phyloP scores from a whole-genome alignment of 2,113 vertebrate genomes.

The Sarotherodon lohbergeri region DNA sequence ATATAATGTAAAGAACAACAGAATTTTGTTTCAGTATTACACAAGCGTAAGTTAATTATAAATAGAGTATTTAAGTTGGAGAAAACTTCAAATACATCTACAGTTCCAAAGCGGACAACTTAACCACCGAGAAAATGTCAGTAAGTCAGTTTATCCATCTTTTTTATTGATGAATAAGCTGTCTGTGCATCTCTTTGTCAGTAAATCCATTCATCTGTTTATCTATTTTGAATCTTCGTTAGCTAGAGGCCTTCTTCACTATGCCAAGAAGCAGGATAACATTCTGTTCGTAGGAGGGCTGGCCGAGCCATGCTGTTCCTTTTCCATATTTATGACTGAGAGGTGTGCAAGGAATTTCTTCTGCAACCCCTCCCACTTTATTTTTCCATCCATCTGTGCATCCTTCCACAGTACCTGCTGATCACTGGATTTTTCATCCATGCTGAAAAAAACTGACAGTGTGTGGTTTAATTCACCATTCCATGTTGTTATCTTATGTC shows the following conservation, averaged over 20 bases:
- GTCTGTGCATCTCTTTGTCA: background rate
- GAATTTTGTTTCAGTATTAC: background rate
- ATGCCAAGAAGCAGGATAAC: constrained; percentile 50
- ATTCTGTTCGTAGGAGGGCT: constrained; percentile 68
- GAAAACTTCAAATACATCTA: background rate
- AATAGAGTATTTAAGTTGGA: background rate
- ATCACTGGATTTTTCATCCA: background rate
- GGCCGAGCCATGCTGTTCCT: constrained; percentile 56
- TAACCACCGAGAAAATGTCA: background rate
- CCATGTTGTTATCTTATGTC: background rate
- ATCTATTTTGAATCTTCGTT: constrained; percentile 9
- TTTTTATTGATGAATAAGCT: background rate
- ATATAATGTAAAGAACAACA: background rate
- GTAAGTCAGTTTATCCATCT: background rate
- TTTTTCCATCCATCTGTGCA: constrained; percentile 41
- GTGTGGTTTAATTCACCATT: background rate
- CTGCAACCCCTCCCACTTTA: constrained; percentile 41
- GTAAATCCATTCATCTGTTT: constrained; percentile 4
- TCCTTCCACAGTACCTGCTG: constrained; percentile 18
- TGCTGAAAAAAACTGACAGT: background rate
- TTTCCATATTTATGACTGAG: constrained; percentile 68
- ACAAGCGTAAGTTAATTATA: background rate
- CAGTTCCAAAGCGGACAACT: background rate
- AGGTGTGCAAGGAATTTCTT: constrained; percentile 54
- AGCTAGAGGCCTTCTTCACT: background rate